Base-by-base conservation (phyloP, 2,797 vertebrate species). In the Poeciliopsis infans region DNA sequence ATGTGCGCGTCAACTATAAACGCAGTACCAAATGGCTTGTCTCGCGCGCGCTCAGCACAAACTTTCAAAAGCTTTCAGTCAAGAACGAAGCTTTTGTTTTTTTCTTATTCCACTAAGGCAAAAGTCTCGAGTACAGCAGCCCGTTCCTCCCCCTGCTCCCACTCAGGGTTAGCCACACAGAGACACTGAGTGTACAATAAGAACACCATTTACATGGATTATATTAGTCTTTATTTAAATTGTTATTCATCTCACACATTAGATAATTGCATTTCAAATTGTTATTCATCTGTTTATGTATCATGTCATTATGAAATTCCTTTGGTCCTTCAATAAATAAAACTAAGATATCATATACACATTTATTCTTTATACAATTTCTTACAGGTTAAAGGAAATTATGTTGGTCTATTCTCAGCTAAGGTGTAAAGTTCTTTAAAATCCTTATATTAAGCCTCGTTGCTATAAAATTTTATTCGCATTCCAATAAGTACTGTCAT, bases 271-370 rank as follows among this genome's bases (percentile, higher is more conserved):
- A 96, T 94, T 96, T 96, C 94, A 95, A 96, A 96, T 96, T 94
- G 93, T 94, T 95, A 94, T 95, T 94, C 83, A 94, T 95, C 93
- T 94, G 93, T 93, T 93, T 94, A 95, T 94, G 93, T 92, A 94
- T 94, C 92, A 93, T 92, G 94, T 95, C 92, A 91, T 94, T 96
- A 95, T 95, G 94, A 96, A 96, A 96, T 96, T 96, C 94, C 95
- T 95, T 96, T 96, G 96, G 96, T 96, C 96, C 96, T 95, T 96
- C 95, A 96, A 96, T 96, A 96, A 96, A 96, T 96, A 96, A 96
- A 96, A 95, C 97, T 97, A 97, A 96, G 97, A 97, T 97, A 97
- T 95, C 96, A 97, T 97, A 97, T 95, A 97, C 93, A 96, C 95
- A 96, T 97, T 96, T 95, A 96, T 96, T 95, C 96, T 96, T 96